Base-by-base conservation (phyloP, 1,140 invertebrate species). In the Leucophenga varia region DNA sequence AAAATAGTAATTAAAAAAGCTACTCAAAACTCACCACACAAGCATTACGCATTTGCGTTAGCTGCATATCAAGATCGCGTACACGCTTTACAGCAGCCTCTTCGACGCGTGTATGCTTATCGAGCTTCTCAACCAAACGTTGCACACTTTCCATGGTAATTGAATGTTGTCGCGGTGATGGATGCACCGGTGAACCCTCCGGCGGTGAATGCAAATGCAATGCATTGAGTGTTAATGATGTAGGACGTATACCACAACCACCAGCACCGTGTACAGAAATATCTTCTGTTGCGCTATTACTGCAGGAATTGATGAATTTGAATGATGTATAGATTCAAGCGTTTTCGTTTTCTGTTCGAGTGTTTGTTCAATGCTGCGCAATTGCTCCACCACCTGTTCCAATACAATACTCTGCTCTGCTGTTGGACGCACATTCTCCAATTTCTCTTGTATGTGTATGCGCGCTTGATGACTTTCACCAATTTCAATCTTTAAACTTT, bases 231-330 rank as follows among this genome's bases (percentile, higher is more conserved):
- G 22, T 5, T 10, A 25, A 25, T 8, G 41, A 43, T 35, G 52
- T 18, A 10, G 48, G 48, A 35, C 51, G 64, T 19, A 46, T 61
- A 14, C 40, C 52, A n/a, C n/a, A n/a, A 18, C n/a, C 13, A 12
- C 7, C 21, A 4, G 14, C 43, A 9, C 56, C 60, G 28, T 84
- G 80, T 2, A 87, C 79, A 0, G 88, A 90, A 28, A 90, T 83
- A 65, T 90, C 88, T 70, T 91, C 89, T 49, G 86, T 88, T 16
- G 84, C 86, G 30, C 87, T 86, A 52, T 85, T 85, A 47, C 84
- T 79, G 61, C 73, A 77, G 2, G 72, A 70, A 17, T 79, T 81
- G 12, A 81, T 32, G 78, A 80, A 69, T 58, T 77, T 58, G 70
- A 80, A 60, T 79, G 82, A 78, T 89, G 85, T n/a, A 84, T 53